Evolutionary conservation across 1,140 invertebrate species (phyloP), one percentile per base, ranked within the genome.

Genomic region (Chrysomallon squamiferum): DNA sequence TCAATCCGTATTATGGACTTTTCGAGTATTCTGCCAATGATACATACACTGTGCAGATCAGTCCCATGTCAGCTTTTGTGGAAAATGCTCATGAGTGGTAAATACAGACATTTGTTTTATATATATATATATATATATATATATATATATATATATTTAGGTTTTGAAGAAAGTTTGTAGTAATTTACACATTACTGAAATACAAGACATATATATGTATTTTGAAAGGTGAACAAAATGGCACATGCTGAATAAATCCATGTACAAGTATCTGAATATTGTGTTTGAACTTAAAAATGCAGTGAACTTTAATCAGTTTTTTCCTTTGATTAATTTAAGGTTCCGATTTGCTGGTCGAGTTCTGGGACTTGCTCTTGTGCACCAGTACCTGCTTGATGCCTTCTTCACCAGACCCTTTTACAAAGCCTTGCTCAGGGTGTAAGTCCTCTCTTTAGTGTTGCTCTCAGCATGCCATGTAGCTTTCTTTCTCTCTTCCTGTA

Each of bases 11-110:
- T 84, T 98, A 98, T 79, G 96, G 96, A 3, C 89, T 99, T 20
- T 99, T 98, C 86, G 97, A 98, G 87, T 99, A 98, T 85, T 97
- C 95, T 0, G 95, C 96, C 22, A 97, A 96, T 84, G 95, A 98
- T 79, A 96, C 95, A 20, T 98, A 98, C 83, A 98, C 96, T 1
- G 95, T 98, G 20, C 96, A 98, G 88, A 93, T 99, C 65, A 97
- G 95, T 43, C 95, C 96, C 0, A 93, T 98, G 92, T 98, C 95
- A 13, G 93, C 94, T 0, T 97, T 98, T 82, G 95, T 98, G n/a
- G 96, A 99, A 77, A 96, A 98, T 83, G 93, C 95, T 80, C 93
- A 96, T 74, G 95, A 98, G 84, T 99, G 96, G 96, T 92, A 72
- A 77, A 71, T 68, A 20, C 11, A 27, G 20, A 6, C 3, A 13